A percentile compares a stretch with the other conserved stretches of the same genome.
phyloP scores from a whole-genome alignment of 2,888 invertebrate genomes.

The Sicus ferrugineus region DNA sequence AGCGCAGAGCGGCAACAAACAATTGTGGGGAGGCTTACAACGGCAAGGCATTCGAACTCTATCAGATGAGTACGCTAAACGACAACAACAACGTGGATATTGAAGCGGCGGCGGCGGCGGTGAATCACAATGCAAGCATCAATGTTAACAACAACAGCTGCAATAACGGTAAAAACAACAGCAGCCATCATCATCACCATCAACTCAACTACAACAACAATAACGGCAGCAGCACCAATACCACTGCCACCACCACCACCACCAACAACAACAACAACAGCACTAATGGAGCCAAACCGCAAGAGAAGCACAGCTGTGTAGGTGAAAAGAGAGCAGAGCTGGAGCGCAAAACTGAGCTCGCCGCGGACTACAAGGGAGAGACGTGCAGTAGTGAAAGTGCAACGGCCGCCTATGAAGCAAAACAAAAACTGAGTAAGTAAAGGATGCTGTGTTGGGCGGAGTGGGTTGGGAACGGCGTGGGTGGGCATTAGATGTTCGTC shows the following conservation, averaged over 20 bases:
- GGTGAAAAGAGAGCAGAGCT: slow-evolving; percentile 13
- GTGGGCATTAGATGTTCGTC: slow-evolving; percentile 1
- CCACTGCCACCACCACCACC: slow-evolving; percentile 50
- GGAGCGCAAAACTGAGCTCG: slow-evolving; percentile 45
- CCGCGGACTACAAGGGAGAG: slow-evolving; percentile 55
- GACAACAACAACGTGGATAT: slow-evolving; percentile 52
- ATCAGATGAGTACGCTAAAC: slow-evolving; percentile 60
- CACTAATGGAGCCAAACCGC: slow-evolving; percentile 11
- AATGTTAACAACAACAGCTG: slow-evolving; percentile 41
- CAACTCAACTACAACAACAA: neutral
- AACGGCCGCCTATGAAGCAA: slow-evolving; percentile 52
- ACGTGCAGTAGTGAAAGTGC: slow-evolving; percentile 49
- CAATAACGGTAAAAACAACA: slow-evolving; percentile 34
- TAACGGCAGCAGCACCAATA: neutral
- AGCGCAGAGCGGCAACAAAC: neutral
- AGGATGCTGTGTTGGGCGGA: neutral
- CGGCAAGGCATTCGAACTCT: slow-evolving; percentile 60
- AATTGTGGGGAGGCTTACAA: slow-evolving; percentile 64
- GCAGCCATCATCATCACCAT: slow-evolving; percentile 48
- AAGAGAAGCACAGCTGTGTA: slow-evolving; percentile 27
- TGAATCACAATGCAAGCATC: slow-evolving; percentile 57
- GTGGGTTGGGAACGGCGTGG: neutral
- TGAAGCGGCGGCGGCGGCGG: no score
- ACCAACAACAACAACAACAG: neutral
- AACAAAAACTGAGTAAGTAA: slow-evolving; percentile 53